A percentile compares a stretch with the other conserved stretches of the same genome.
phyloP scores from a whole-genome alignment of 2,888 invertebrate genomes.

The Eupithecia pulchellata region DNA sequence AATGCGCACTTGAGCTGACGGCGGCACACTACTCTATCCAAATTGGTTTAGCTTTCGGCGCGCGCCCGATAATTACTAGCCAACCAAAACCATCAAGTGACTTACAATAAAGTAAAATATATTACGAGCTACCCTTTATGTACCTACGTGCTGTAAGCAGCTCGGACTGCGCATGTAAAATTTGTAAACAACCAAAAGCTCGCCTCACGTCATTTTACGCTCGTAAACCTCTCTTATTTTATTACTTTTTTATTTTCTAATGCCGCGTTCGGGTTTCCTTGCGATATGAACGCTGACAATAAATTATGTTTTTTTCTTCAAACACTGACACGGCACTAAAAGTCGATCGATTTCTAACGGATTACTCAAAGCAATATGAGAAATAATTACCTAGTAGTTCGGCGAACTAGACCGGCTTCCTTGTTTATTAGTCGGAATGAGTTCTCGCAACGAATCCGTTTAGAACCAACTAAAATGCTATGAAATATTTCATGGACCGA shows the following conservation, averaged over 20 bases:
- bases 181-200: conserved; percentile 72
- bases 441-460: conserved; percentile 63
- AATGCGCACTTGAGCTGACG: conserved; percentile 72
- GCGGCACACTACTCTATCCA: conserved; percentile 59
- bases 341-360: conserved; percentile 85
- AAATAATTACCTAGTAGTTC: conserved; percentile 78
- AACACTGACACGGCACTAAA: conserved; percentile 85
- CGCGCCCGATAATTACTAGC: conserved; percentile 79
- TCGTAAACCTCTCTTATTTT: conserved; percentile 83
- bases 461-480: conserved; percentile 40
- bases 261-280: conserved; percentile 80
- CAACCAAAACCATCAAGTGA: conserved; percentile 73
- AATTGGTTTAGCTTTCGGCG: conserved; percentile 78
- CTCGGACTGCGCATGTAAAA: conserved; percentile 56
- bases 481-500: conserved; percentile 26
- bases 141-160: conserved; percentile 57
- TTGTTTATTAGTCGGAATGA: conserved; percentile 79
- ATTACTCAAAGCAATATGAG: conserved; percentile 82
- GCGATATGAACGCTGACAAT: conserved; percentile 83
- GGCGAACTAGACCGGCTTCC: conserved; percentile 80
- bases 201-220: conserved; percentile 82
- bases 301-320: conserved; percentile 83
- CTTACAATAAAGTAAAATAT: conserved; percentile 76
- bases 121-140: conserved; percentile 73
- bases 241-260: conserved; percentile 84